Base-by-base conservation (phyloP, 2,888 invertebrate species). In the Cataglyphis altisquamis region DNA sequence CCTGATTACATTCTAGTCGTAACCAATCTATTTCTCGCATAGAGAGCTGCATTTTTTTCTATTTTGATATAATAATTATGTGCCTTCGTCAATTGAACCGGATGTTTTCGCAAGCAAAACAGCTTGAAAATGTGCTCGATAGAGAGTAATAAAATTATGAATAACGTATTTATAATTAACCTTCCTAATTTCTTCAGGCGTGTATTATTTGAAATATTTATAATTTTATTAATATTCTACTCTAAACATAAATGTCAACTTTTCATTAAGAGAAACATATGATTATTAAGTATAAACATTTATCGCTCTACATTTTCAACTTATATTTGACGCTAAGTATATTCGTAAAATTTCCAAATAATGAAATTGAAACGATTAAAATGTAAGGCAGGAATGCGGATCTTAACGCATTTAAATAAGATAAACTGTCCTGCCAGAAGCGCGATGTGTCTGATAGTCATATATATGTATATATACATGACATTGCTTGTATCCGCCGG, bases 391-490 rank as follows among this genome's bases (percentile, higher is more conserved):
- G 45, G 25, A 60, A 45, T 12, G 52, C 45, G 12, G 45, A 41
- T 39, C 41, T 78, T 45, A 18, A n/a, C 60, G 32, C 60, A 45
- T 57, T 74, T 60, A 73, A 74, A 60, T 67, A 32, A 68, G 60
- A 4, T 5, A 18, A n/a, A 60, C 52, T 63, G 72, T 67, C 66
- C 21, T 62, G n/a, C 25, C 62, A 68, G 83, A 87, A 84, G 62
- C 77, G 62, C 36, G 52, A 64, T 39, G 18, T 52, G 12, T 52
- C 25, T 41, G 41, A 3, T 57, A 77, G 32, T 64, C 73, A 60
- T 75, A 68, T 62, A 82, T 21, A 57, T 21, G 21, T 70, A 81
- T 62, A 82, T 41, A 48, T 36, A 39, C 67, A 55, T 8, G 83
- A 82, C 21, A 5, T n/a, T 57, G 73, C 18, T 41, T 29, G 68